Percentiles rank a stretch among this genome's conserved stretches.
These are phyloP conservation scores for Trematocara nigrifrons DNA, from an alignment of 2,113 vertebrate species.

Conservation along the genomic window DNA sequence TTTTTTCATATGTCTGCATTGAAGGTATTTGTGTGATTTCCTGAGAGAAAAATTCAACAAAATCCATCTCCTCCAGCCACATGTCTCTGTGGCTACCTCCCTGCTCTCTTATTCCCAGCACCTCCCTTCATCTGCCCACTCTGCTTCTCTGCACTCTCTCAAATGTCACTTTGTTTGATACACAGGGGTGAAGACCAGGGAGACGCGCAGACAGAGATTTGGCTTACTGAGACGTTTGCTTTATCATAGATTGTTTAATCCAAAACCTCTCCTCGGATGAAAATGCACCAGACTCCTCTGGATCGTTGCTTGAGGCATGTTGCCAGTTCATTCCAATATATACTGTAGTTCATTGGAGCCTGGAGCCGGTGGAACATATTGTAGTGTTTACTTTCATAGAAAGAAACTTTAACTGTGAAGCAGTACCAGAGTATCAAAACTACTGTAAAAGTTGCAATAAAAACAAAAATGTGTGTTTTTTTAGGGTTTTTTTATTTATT, in stretches of 20 bases:
- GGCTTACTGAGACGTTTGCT: slow-evolving; percentile 41
- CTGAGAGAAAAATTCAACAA: slow-evolving; percentile 24
- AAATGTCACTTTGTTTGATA: slow-evolving; percentile 71
- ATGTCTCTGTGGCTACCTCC: slow-evolving; percentile 39
- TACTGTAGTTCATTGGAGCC: slow-evolving; percentile 2
- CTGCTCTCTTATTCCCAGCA: slow-evolving; percentile 24
- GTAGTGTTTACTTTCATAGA: slow-evolving; percentile 11
- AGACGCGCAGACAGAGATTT: slow-evolving; percentile 49
- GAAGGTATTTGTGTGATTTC: slow-evolving; percentile 46
- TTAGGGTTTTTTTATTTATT: fast-evolving
- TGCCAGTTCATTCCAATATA: slow-evolving; percentile 45
- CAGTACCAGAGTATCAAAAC: neutral
- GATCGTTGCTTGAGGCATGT: slow-evolving; percentile 30
- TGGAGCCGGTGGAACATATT: neutral
- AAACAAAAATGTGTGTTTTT: neutral
- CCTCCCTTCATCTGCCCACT: slow-evolving; percentile 42
- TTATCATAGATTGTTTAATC: slow-evolving; percentile 66
- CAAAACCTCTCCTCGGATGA: slow-evolving; percentile 34
- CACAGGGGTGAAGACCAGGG: slow-evolving; percentile 25
- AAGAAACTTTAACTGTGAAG: neutral
- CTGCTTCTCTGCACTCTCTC: slow-evolving; percentile 56
- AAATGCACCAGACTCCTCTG: slow-evolving; percentile 38
- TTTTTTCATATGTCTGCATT: neutral
- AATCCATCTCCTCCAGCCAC: slow-evolving; percentile 34
- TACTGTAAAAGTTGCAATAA: slow-evolving; percentile 4